These are phyloP conservation scores for Conus ventricosus DNA, from an alignment of 1,140 invertebrate genomes.

Conservation along the genomic window DNA sequence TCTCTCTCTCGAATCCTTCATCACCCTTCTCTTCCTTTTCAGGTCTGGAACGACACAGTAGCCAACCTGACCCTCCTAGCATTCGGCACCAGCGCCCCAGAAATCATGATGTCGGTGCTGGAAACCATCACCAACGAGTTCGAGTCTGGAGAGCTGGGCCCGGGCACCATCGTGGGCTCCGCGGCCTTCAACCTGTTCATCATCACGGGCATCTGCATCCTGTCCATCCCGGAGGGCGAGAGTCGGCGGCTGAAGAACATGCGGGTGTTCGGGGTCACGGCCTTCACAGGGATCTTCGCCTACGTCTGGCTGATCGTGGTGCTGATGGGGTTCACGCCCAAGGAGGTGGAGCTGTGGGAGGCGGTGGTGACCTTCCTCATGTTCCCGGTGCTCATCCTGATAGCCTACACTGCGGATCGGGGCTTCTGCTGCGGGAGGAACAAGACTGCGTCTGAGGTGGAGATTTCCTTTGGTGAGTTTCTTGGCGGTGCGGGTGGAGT, in stretches of 20 bases:
- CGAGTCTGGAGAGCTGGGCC: conserved; percentile 78
- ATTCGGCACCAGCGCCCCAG: conserved; percentile 80
- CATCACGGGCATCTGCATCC: conserved; percentile 79
- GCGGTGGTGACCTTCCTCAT: conserved; percentile 80
- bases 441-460: conserved; percentile 50
- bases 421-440: conserved; percentile 77
- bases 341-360: conserved; percentile 81
- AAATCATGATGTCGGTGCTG: conserved; percentile 80
- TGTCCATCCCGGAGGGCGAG: conserved; percentile 78
- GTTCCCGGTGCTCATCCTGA: conserved; percentile 77
- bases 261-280: conserved; percentile 78
- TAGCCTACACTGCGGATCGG: conserved; percentile 78
- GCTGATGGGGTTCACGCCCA: conserved; percentile 75
- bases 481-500: not conserved
- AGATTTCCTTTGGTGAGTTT: conserved; percentile 57
- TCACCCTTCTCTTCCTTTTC: conserved; percentile 26
- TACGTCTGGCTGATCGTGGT: conserved; percentile 82
- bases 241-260: conserved; percentile 89
- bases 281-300: conserved; percentile 79
- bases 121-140: conserved; percentile 79
- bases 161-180: conserved; percentile 70
- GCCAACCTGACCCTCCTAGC: conserved; percentile 83
- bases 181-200: conserved; percentile 81
- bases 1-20: too few relatives aligned
- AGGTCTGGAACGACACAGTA: conserved; percentile 81